Evolutionary conservation across 2,113 vertebrate genomes (phyloP).

Genomic region (Phocoena sinus): DNA sequence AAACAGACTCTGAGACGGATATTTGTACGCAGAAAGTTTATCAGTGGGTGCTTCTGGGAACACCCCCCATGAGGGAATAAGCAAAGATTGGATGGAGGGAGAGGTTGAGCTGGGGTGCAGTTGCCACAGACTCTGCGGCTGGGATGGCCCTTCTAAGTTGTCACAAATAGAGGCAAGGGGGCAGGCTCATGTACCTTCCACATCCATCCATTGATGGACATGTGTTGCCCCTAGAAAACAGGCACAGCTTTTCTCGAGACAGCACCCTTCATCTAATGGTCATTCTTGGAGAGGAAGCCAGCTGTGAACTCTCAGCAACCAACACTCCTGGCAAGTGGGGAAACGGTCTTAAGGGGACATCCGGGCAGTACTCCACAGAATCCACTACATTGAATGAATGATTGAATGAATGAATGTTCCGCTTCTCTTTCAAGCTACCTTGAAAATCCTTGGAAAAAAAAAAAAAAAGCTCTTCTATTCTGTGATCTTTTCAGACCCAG

Average conservation of each 20-base stretch:
- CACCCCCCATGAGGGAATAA: background rate
- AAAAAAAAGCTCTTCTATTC: background rate
- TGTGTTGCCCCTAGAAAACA: background rate
- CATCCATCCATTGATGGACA: background rate
- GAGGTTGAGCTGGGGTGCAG: background rate
- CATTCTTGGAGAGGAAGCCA: background rate
- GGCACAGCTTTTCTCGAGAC: background rate
- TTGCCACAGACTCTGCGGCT: background rate
- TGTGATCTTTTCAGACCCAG: background rate
- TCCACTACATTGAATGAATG: background rate
- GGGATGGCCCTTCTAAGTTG: background rate
- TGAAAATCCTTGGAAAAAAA: background rate
- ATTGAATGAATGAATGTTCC: background rate
- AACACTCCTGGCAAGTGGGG: background rate
- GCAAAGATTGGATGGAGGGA: background rate
- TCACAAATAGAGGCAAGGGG: background rate
- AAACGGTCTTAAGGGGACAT: background rate
- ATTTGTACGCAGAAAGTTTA: background rate
- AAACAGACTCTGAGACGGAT: background rate
- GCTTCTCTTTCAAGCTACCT: background rate
- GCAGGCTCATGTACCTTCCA: background rate
- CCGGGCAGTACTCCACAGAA: background rate
- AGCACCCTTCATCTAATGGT: background rate
- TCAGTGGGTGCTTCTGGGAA: background rate
- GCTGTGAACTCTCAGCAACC: background rate